These are phyloP conservation scores for Griposia aprilina DNA, from an alignment of 2,888 invertebrate species.

Conservation along the genomic window DNA sequence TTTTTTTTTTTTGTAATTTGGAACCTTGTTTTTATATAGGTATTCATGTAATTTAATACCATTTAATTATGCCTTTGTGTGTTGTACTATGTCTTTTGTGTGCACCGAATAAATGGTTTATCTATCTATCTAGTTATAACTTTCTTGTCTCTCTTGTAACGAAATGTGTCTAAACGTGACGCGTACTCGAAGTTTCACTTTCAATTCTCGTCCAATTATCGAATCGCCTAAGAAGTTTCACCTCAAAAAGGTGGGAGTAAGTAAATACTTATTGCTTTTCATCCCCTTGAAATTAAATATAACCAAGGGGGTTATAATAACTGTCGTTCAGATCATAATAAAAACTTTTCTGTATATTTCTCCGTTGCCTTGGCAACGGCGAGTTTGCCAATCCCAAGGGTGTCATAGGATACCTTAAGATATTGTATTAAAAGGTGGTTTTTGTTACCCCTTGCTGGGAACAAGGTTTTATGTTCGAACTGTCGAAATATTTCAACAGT, in stretches of 20 bases:
- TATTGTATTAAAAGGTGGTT: slow-evolving; percentile 8
- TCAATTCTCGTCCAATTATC: too few species aligned
- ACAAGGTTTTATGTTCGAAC: not conserved
- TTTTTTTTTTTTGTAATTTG: too few species aligned
- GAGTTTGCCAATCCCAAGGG: slow-evolving; percentile 2
- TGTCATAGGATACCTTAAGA: slow-evolving; percentile 25
- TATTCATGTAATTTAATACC: too few species aligned
- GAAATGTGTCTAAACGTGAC: too few species aligned
- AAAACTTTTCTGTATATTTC: slow-evolving; percentile 12
- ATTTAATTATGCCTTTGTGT: too few species aligned
- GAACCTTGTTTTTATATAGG: too few species aligned
- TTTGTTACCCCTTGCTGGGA: not conserved
- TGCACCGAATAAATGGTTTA: too few species aligned
- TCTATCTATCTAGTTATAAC: too few species aligned
- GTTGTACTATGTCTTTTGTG: too few species aligned
- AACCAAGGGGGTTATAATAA: not conserved
- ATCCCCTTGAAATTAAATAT: not conserved
- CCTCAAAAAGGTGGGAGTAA: not conserved
- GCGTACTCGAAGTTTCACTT: too few species aligned
- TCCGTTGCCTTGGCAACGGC: slow-evolving; percentile 27
- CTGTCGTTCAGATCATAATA: slow-evolving; percentile 28
- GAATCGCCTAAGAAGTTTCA: not conserved
- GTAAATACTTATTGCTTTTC: not conserved
- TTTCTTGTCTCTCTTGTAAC: too few species aligned
- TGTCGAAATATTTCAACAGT: too few species aligned